These are phyloP conservation scores for Lithobates sylvaticus DNA, from an alignment of 2,797 vertebrate species.

Conservation along the genomic window DNA sequence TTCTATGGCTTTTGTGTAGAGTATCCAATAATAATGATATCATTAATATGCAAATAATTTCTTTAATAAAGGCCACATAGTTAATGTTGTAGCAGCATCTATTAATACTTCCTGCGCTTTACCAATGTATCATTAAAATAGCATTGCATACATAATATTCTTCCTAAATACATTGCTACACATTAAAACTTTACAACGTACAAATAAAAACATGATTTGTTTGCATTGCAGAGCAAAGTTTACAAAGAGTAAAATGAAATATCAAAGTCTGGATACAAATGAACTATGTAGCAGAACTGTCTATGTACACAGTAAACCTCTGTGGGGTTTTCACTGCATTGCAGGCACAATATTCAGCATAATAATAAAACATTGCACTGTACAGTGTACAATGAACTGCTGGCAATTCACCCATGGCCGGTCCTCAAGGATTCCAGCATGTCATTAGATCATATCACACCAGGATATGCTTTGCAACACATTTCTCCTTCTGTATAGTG, in stretches of 20 bases:
- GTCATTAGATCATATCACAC: slow-evolving; percentile 14
- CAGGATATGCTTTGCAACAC: not conserved
- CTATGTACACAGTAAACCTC: not conserved
- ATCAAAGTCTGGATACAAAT: not conserved
- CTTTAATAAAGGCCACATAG: no score
- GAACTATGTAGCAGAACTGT: not conserved
- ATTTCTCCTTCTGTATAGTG: not conserved
- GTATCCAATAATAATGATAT: not conserved
- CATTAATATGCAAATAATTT: not conserved
- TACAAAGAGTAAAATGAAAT: not conserved
- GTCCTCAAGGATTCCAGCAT: not conserved
- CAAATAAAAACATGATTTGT: not conserved
- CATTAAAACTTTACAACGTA: not conserved
- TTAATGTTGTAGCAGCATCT: no score
- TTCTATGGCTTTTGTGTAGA: not conserved
- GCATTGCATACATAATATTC: no score
- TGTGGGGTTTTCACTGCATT: slow-evolving; percentile 50
- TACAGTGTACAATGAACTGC: not conserved
- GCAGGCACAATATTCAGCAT: slow-evolving; percentile 49
- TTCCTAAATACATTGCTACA: not conserved
- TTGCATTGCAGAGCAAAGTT: not conserved
- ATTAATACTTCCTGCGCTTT: no score
- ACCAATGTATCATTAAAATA: no score
- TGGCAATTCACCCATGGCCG: not conserved
- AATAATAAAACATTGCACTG: slow-evolving; percentile 11